Evolutionary conservation across 1,140 invertebrate genomes (phyloP), one percentile per base, ranked within the genome.

Genomic region (Drosophila equinoxialis): DNA sequence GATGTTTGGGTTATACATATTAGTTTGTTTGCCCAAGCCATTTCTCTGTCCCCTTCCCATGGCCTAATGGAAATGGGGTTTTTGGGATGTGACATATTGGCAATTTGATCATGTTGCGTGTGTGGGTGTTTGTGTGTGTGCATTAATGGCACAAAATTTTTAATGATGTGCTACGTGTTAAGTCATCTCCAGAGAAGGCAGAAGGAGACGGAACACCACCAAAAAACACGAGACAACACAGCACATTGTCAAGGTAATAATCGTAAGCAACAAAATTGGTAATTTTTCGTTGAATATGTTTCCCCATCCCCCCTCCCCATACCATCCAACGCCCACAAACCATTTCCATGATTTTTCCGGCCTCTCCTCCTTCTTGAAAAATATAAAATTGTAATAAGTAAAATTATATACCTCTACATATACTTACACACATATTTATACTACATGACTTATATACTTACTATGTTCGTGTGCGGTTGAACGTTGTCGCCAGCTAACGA

Each of bases 211-310:
- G 10, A 37, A 66, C 66, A 5, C 5, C 30, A 30, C 26, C 26
- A 76, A 60, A 58, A 80, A 71, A 65, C 72, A 68, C 63, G 62
- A 70, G 70, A 55, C 63, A 66, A 54, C 58, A 65, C 11, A 13
- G 37, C 20, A 68, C 33, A 86, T 86, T 86, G 69, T 78, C 77
- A 87, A 79, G 77, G 83, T 87, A 87, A 87, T 87, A 87, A 89
- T 87, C 84, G 83, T 87, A 87, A 87, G 83, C 83, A 87, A 87
- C 84, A 84, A 87, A 87, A 87, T 87, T 87, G 84, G 84, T 87
- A 78, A 87, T 87, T 87, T 87, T 89, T 75, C 68, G 76, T 51
- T 51, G 76, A 87, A 87, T 87, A 87, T 87, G 84, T 89, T 87
- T 74, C 71, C 68, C 51, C 55, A 45, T 48, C 67, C 66, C 51